These are phyloP conservation scores for Tretioscincus oriximinensis DNA, from an alignment of 2,113 vertebrate genomes.

Conservation along the genomic window DNA sequence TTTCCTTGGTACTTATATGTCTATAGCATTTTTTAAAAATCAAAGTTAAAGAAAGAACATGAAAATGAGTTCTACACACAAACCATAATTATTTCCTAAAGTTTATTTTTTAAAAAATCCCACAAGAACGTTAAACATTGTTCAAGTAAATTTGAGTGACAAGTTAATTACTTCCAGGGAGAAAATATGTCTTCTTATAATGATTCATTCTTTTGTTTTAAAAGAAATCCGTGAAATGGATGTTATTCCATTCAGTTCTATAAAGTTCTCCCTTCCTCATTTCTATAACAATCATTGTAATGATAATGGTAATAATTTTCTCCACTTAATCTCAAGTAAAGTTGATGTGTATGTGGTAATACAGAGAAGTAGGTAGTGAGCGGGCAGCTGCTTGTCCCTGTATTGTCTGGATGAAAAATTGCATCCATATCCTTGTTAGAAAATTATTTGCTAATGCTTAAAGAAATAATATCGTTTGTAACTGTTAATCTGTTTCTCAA, in stretches of 20 bases:
- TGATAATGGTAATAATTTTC: conserved; percentile 56
- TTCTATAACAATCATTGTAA: conserved; percentile 52
- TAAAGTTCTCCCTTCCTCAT: background rate
- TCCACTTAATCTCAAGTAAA: conserved; percentile 35
- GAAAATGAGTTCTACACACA: background rate
- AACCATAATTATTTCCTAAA: conserved; percentile 1
- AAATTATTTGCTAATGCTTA: conserved; percentile 15
- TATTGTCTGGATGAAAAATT: conserved; percentile 45
- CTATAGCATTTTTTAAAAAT: background rate
- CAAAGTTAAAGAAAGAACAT: background rate
- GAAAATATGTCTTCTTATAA: conserved; percentile 30
- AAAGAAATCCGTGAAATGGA: too few relatives aligned
- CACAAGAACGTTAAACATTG: conserved; percentile 24
- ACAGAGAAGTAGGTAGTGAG: conserved; percentile 14
- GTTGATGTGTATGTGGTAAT: conserved; percentile 35
- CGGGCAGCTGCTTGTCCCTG: conserved; percentile 23
- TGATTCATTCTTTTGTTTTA: conserved; percentile 39
- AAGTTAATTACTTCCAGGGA: conserved; percentile 27
- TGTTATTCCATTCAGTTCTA: conserved; percentile 36
- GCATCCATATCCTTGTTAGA: conserved; percentile 14
- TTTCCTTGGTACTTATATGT: background rate
- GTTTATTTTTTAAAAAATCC: background rate
- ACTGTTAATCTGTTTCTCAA: conserved; percentile 53
- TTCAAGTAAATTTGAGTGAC: conserved; percentile 22
- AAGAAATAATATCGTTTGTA: conserved; percentile 45